Evolutionary conservation across 2,797 vertebrate genomes (phyloP), one percentile per base, ranked within the genome.

Genomic region (Neomorphus geoffroyi): DNA sequence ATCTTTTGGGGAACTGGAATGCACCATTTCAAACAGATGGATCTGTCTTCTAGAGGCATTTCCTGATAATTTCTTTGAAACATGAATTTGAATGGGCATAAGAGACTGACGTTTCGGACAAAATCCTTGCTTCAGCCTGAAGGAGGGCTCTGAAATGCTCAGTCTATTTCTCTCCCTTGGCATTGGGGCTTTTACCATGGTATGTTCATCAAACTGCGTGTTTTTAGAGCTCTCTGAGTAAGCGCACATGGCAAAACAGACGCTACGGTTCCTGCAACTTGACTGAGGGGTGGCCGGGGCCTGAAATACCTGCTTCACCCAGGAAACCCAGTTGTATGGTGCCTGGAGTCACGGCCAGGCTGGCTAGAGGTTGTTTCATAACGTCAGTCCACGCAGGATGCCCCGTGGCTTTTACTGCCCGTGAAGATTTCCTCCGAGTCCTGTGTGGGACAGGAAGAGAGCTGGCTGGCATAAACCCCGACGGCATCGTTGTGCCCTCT

Each of bases 281-380:
- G 15, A 18, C 32, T 33, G 46, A 66, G 23, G 53, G 26, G 3
- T 72, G 35, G 8, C 11, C 26, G 17, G 21, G 4, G 27, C 21
- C 33, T 56, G 33, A 71, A 67, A 50, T 22, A 43, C 18, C 50
- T 30, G 21, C 17, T 33, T 79, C 33, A 18, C 11, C 12, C 32
- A 11, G n/a, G 16, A 37, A 41, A 54, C 13, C 22, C 30, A 19
- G 19, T 43, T 8, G 2, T 28, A 16, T 19, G 8, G 26, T 58
- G 30, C 18, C n/a, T 16, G 64, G 37, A 64, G 7, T 17, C 3
- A 1, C 3, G 3, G 14, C 7, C 1, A 2, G 17, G 12, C 50
- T 83, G 43, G 2, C 12, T 13, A 24, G n/a, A 23, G 9, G 1
- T 6, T 14, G 27, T 43, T 62, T 11, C 14, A 21, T 13, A 23